Evolutionary conservation across 2,113 vertebrate species (phyloP).

Genomic region (Actenoides lindsayi): DNA sequence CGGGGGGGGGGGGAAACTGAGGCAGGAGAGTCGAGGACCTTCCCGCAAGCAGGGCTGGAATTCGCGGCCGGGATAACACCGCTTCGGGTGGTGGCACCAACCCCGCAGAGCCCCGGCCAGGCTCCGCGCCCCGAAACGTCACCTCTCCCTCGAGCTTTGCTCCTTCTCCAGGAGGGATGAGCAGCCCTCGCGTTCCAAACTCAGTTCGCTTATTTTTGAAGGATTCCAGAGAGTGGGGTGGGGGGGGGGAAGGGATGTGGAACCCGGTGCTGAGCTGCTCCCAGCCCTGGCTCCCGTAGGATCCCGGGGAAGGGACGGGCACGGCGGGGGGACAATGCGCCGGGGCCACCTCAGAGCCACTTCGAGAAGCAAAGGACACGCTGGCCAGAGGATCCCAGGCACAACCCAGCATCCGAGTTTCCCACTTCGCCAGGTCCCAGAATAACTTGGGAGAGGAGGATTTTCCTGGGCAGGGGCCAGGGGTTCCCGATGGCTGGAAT

Average conservation of each 20-base stretch:
- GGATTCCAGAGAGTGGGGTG: not conserved
- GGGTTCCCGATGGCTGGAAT: not conserved
- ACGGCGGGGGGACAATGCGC: fast-evolving
- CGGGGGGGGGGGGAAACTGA: not conserved
- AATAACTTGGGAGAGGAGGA: not conserved
- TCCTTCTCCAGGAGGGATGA: not conserved
- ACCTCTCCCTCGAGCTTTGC: fast-evolving
- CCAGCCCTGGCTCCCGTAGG: not conserved
- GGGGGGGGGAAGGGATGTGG: not conserved
- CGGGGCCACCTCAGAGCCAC: fast-evolving
- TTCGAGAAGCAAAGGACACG: not conserved
- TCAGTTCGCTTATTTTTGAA: not conserved
- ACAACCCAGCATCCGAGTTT: not conserved
- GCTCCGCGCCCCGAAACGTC: not conserved
- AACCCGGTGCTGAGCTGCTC: not conserved
- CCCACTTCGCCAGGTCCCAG: not conserved
- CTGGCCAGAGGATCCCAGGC: not conserved
- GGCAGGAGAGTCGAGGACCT: not conserved
- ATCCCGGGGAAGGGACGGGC: no score
- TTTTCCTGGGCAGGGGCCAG: not conserved
- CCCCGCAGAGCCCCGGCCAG: not conserved
- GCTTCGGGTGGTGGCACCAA: not conserved
- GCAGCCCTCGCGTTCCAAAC: not conserved
- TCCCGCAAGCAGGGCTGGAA: not conserved
- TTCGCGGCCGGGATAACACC: fast-evolving